A percentile compares a stretch with the other conserved stretches of the same genome.
phyloP scores from a whole-genome alignment of 1,140 invertebrate genomes.

The Drosophila yakuba region DNA sequence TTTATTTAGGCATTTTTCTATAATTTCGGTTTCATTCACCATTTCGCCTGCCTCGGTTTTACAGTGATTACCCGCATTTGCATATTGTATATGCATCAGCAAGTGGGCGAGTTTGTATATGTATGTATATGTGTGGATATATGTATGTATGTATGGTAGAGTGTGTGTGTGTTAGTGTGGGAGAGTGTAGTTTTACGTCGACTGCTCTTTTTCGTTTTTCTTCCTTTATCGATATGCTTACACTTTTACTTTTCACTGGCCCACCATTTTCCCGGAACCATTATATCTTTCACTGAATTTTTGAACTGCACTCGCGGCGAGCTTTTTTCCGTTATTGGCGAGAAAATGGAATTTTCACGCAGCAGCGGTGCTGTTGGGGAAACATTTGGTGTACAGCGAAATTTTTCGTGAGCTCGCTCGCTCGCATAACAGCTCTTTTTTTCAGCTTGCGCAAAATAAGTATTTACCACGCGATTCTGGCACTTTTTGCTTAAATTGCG shows the following conservation, averaged over 20 bases:
- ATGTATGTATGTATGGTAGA: conserved; percentile 20
- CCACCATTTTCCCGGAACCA: conserved; percentile 34
- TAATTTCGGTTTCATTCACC: conserved; percentile 61
- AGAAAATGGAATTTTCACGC: conserved; percentile 54
- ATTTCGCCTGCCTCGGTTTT: conserved; percentile 33
- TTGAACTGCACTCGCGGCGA: conserved; percentile 37
- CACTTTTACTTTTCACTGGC: conserved; percentile 77
- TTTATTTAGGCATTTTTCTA: conserved; percentile 57
- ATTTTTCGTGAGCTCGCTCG: conserved; percentile 67
- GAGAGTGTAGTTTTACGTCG: conserved; percentile 71
- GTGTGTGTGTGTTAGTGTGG: conserved; percentile 28
- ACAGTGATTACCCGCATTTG: conserved; percentile 39
- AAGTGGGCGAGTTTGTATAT: conserved; percentile 16
- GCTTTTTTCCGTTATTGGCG: conserved; percentile 20
- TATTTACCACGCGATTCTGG: conserved; percentile 16
- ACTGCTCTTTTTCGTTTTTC: conserved; percentile 48
- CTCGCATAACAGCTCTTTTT: conserved; percentile 44
- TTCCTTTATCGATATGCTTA: conserved; percentile 71
- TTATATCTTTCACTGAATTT: conserved; percentile 22
- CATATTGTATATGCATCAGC: conserved; percentile 23
- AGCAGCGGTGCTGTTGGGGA: conserved; percentile 51
- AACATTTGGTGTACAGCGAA: conserved; percentile 80
- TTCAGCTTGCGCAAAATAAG: conserved; percentile 39
- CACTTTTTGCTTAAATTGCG: conserved; percentile 10
- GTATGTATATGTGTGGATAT: conserved; percentile 20